Percentiles rank a stretch among this genome's conserved stretches.
phyloP scores from a whole-genome alignment of 2,888 invertebrate species.

The Tanytarsus gracilentus region DNA sequence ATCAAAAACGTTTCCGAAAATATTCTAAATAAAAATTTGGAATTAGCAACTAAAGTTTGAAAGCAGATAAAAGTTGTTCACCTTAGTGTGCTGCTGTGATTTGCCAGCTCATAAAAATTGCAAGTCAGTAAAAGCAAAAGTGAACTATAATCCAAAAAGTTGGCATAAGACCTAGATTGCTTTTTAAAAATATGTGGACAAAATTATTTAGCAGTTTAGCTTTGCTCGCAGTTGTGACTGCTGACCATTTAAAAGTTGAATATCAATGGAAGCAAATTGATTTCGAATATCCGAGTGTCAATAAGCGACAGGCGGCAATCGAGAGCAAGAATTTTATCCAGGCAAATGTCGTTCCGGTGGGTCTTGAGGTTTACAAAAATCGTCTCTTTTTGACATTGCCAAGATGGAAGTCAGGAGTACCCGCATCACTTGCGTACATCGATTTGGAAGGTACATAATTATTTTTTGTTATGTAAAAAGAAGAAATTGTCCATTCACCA shows the following conservation, averaged over 20 bases:
- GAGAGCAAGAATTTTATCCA: constrained; percentile 53
- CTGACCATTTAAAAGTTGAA: constrained; percentile 58
- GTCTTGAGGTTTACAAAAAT: constrained; percentile 59
- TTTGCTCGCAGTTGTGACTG: constrained; percentile 32
- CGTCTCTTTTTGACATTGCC: constrained; percentile 65
- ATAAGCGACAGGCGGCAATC: constrained; percentile 51
- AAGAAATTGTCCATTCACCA: neutral
- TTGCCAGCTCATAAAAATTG: too few relatives aligned
- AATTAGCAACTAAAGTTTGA: too few relatives aligned
- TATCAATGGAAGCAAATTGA: constrained; percentile 68
- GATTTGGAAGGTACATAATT: constrained; percentile 54
- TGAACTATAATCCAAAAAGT: too few relatives aligned
- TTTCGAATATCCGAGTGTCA: constrained; percentile 53
- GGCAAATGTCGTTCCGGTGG: constrained; percentile 64
- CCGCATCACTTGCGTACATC: constrained; percentile 64
- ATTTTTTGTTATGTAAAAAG: too few relatives aligned
- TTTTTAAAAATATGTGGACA: constrained; percentile 20
- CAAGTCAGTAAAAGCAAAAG: too few relatives aligned
- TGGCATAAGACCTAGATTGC: constrained; percentile 16
- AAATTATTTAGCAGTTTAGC: too few relatives aligned
- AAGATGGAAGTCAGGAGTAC: constrained; percentile 65
- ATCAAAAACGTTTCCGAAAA: too few relatives aligned
- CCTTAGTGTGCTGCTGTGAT: too few relatives aligned
- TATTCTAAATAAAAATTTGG: too few relatives aligned
- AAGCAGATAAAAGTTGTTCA: too few relatives aligned